Base-by-base conservation (phyloP, 2,113 vertebrate genomes). In the Anser brachyrhynchus region DNA sequence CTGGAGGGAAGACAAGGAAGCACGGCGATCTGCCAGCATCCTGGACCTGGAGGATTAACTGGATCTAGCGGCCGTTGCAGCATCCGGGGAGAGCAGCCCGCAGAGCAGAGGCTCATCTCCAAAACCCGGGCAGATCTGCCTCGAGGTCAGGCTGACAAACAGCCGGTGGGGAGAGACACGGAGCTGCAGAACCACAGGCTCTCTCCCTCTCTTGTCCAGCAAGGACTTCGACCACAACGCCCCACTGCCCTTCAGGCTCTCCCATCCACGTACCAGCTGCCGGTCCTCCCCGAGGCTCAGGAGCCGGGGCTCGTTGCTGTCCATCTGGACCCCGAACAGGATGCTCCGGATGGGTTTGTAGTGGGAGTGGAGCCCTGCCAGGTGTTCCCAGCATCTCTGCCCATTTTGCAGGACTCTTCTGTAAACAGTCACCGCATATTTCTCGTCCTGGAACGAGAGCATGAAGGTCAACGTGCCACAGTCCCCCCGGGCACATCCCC, bases 261-360 rank as follows among this genome's bases (percentile, higher is more conserved):
- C 49, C 2, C 21, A 13, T 20, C 0, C 5, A 95, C 98, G 90
- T 89, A 99, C 99, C 98, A 99, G 95, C 61, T 98, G 96, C 39
- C 98, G 93, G 95, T 99, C 99, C 94, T 96, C 97, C 31, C 99
- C 99, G 2, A 99, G 98, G 92, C 99, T 99, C 75, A 99, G 97
- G 51, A 99, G 98, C n/a, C 99, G 94, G 25, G 99, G 98, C 74
- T 98, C 74, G 0, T 94, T 96, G 90, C 97, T 98, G 92, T 98
- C 99, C 41, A 98, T 86, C 61, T 98, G 95, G 23, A 99, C 95
- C 46, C 99, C 99, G 21, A 99, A 99, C 39, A 99, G 97, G 91
- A 99, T 97, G 91, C 97, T 98, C 88, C 84, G 97, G 87, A 99
- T 99, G 88, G 97, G 98, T 84, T 98, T 98, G 97, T 98, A 99